Evolutionary conservation across 2,888 invertebrate species (phyloP).

Genomic region (Leistus spinibarbis): DNA sequence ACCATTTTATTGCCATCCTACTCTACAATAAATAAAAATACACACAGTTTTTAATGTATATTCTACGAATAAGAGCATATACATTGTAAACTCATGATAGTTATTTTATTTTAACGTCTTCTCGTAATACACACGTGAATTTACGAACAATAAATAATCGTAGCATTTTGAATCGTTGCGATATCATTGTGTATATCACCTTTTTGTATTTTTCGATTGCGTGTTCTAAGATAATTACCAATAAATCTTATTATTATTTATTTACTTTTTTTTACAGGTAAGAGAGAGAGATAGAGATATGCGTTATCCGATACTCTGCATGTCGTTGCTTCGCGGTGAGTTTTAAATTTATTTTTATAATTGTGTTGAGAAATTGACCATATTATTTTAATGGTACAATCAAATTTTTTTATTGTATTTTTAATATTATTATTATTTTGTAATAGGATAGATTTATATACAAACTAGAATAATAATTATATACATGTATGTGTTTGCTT

Average conservation of each 20-base stretch:
- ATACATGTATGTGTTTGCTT: too few relatives aligned
- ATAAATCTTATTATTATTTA: constrained; percentile 20
- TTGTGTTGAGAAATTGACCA: too few relatives aligned
- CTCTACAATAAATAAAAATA: too few relatives aligned
- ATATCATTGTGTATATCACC: constrained; percentile 7
- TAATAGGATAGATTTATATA: too few relatives aligned
- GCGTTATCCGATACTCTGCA: constrained; percentile 28
- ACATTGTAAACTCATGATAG: not conserved
- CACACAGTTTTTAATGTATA: too few relatives aligned
- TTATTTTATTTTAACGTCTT: not conserved
- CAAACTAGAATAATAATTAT: too few relatives aligned
- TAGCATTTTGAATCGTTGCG: constrained; percentile 19
- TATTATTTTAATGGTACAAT: too few relatives aligned
- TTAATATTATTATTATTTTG: too few relatives aligned
- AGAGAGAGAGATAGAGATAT: too few relatives aligned
- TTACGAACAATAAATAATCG: constrained; percentile 30
- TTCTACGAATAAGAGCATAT: too few relatives aligned
- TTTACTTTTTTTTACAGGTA: constrained; percentile 34
- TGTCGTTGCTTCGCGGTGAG: not conserved
- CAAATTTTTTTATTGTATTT: too few relatives aligned
- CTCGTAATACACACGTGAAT: constrained; percentile 16
- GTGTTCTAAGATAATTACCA: constrained; percentile 30
- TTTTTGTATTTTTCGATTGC: constrained; percentile 20
- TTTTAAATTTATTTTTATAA: not conserved
- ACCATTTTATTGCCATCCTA: too few relatives aligned